These are phyloP conservation scores for Diphyllodes magnificus DNA, from an alignment of 2,113 vertebrate species.

Conservation along the genomic window DNA sequence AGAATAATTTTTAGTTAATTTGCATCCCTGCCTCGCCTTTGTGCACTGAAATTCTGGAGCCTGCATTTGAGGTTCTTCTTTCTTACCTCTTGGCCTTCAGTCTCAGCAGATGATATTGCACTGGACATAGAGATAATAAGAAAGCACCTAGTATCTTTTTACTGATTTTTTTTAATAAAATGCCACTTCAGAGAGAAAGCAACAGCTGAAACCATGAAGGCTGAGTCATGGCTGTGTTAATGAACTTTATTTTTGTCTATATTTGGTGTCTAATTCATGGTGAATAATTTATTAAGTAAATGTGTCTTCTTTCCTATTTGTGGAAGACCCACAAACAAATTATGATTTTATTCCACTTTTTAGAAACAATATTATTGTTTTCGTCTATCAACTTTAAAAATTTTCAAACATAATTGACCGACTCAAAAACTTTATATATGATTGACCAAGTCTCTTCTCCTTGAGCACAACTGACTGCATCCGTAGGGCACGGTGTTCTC, in stretches of 20 bases:
- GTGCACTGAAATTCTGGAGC: background rate
- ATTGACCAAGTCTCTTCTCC: background rate
- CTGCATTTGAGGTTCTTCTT: background rate
- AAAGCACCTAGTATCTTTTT: background rate
- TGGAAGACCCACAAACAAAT: background rate
- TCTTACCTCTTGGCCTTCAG: background rate
- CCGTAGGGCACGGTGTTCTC: background rate
- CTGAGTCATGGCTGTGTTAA: background rate
- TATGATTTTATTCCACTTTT: background rate
- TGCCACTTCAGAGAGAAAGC: background rate
- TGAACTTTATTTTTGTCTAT: background rate
- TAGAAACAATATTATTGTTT: background rate
- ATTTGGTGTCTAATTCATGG: background rate
- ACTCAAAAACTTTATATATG: background rate
- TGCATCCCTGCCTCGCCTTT: background rate
- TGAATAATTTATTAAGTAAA: background rate
- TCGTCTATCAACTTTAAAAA: background rate
- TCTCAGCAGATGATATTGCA: background rate
- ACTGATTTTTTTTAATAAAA: conserved; percentile 42
- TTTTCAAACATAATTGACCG: background rate
- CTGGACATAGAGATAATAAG: background rate
- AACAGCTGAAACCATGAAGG: background rate
- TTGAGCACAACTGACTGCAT: background rate
- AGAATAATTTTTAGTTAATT: background rate
- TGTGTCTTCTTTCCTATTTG: background rate